phyloP scores from a whole-genome alignment of 2,888 invertebrate species.

The Agrochola lota region DNA sequence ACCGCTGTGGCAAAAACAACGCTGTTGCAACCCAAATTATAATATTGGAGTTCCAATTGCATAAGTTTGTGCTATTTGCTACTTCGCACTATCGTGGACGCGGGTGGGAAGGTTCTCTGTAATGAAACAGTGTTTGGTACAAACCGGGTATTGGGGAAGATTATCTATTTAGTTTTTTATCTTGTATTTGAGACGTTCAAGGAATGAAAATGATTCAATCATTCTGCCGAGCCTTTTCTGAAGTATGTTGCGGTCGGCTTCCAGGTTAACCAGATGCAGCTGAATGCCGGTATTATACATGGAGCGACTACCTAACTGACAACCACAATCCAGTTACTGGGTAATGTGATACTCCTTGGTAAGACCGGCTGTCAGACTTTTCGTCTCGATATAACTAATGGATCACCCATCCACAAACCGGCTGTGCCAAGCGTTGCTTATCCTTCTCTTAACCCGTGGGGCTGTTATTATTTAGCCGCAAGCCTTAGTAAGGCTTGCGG shows the following conservation, averaged over 20 bases:
- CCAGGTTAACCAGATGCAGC: neutral
- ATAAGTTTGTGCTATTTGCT: conserved; percentile 87
- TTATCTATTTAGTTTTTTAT: neutral
- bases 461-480: neutral
- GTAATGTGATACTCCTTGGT: too few species aligned
- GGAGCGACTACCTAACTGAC: too few species aligned
- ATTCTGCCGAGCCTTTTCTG: neutral
- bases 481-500: too few species aligned
- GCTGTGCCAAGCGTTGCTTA: neutral
- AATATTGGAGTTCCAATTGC: conserved; percentile 89
- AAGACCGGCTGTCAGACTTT: too few species aligned
- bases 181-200: neutral
- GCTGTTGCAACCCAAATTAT: conserved; percentile 86
- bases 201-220: neutral
- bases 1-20: conserved; percentile 83
- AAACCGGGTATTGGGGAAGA: neutral
- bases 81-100: conserved; percentile 83
- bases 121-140: conserved; percentile 49
- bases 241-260: neutral
- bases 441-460: too few species aligned
- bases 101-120: conserved; percentile 58
- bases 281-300: neutral
- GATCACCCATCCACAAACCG: neutral
- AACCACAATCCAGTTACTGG: too few species aligned
- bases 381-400: too few species aligned